Base-by-base conservation (phyloP, 2,888 invertebrate genomes). In the Meandrusa payeni region DNA sequence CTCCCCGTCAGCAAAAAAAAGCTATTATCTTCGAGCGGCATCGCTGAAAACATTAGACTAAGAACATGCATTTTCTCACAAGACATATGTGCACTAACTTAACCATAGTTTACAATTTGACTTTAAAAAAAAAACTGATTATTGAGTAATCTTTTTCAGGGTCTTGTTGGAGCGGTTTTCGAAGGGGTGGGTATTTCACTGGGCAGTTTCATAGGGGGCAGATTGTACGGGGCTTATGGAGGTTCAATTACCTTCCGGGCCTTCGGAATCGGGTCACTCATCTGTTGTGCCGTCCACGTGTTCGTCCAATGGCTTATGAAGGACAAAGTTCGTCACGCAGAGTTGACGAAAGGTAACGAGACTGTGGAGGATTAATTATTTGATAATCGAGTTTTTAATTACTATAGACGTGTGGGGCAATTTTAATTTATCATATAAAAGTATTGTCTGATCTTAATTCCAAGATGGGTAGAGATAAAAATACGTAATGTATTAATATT, bases 121-220 rank as follows among this genome's bases (percentile, higher is more conserved):
- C n/a, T n/a, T n/a, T n/a, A n/a, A n/a, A n/a, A n/a, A n/a, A n/a
- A n/a, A n/a, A n/a, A n/a, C n/a, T n/a, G n/a, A n/a, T n/a, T n/a
- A n/a, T n/a, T n/a, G n/a, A n/a, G n/a, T n/a, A n/a, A n/a, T 12
- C 12, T 1, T 23, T 82, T 83, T 20, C 76, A 94, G 92, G 96
- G 96, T 39, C 78, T 97, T 26, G 93, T 96, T 17, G 95, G 96
- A 6, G 95, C 95, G 2, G 88, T 95, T 31, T 97, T 96, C 67
- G 96, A 97, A 82, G 96, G 96, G 7, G 86, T 96, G 6, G 96
- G 96, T 7, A 93, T 95, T 0, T 93, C 95, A 0, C 67, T 92
- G 5, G 96, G 96, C 22, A 95, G 94, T 64, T 89, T 94, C 5
- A 75, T 95, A 36, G 95, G 93, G n/a, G 96, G 96, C 0, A 68